These are phyloP conservation scores for Otus sunia DNA, from an alignment of 2,113 vertebrate species.

Conservation along the genomic window DNA sequence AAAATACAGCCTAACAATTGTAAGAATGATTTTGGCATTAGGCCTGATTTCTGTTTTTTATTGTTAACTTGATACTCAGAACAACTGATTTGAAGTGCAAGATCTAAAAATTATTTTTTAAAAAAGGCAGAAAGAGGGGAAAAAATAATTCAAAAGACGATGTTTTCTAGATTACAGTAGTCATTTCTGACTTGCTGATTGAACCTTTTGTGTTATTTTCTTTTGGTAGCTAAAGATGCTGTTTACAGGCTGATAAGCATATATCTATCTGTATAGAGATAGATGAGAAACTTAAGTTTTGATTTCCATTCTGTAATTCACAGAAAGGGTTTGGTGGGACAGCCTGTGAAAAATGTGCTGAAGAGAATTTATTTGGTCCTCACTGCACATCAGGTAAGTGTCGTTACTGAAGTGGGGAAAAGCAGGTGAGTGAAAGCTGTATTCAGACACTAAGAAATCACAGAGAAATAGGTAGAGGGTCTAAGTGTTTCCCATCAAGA, in stretches of 20 bases:
- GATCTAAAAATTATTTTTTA: background rate
- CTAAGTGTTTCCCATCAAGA: background rate
- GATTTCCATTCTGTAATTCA: background rate
- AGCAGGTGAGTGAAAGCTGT: background rate
- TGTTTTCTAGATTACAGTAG: background rate
- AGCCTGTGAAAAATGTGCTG: constrained; percentile 87
- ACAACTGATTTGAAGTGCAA: background rate
- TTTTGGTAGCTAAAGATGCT: background rate
- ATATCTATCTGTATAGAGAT: accelerated
- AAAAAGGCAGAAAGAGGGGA: accelerated
- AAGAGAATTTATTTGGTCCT: constrained; percentile 80
- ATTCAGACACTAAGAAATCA: background rate
- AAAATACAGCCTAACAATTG: background rate
- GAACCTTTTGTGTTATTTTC: background rate
- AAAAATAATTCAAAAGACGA: background rate
- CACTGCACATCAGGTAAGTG: constrained; percentile 81
- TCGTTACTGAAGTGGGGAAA: background rate
- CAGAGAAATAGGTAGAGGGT: background rate
- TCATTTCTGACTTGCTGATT: background rate
- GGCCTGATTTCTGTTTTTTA: background rate
- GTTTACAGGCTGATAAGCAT: background rate
- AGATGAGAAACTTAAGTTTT: background rate
- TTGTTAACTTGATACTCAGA: background rate
- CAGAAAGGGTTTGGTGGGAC: constrained; percentile 85
- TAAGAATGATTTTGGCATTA: background rate